Conservation (phyloP, 2,888 invertebrate species). For the Hirtodrosophila cameraria region DNA sequence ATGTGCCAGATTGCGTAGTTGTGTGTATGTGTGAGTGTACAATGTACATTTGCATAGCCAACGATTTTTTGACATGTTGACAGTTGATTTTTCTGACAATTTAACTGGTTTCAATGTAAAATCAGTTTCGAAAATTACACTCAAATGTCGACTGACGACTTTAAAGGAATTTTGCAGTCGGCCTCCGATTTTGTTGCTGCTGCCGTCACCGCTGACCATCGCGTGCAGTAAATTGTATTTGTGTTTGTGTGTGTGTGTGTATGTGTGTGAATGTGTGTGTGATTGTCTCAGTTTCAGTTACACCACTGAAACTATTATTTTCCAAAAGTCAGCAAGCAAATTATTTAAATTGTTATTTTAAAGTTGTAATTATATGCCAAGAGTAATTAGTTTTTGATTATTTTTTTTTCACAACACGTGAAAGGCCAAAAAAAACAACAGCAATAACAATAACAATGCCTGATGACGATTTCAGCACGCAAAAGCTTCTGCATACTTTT, state of each 20-base stretch:
- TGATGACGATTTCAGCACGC: conserved; percentile 2
- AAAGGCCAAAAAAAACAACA: conserved; percentile 19
- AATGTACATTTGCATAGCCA: conserved; percentile 75
- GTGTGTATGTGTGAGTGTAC: conserved; percentile 5
- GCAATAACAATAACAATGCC: conserved; percentile 25
- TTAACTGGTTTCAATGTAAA: conserved; percentile 84
- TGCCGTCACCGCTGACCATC: conserved; percentile 64
- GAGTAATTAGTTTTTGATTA: conserved; percentile 70
- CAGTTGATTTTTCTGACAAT: conserved; percentile 84
- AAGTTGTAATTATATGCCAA: conserved; percentile 72
- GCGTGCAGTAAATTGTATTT: conserved; percentile 77
- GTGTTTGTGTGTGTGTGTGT: not conserved
- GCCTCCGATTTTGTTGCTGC: conserved; percentile 36
- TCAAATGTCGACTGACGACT: conserved; percentile 77
- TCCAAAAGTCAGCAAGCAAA: conserved; percentile 71
- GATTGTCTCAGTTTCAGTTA: conserved; percentile 35
- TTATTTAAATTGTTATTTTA: conserved; percentile 76
- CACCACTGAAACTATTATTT: conserved; percentile 62
- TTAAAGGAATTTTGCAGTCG: conserved; percentile 77
- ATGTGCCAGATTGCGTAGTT: conserved; percentile 40
- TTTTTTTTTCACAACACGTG: conserved; percentile 15
- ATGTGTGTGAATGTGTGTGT: conserved; percentile 6
- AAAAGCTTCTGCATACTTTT: conserved; percentile 66
- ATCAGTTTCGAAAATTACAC: conserved; percentile 82
- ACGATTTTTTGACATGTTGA: conserved; percentile 83